A percentile compares a stretch with the other conserved stretches of the same genome.
Conservation (phyloP, 1,140 invertebrate genomes). For the Rhagoletis pomonella region DNA sequence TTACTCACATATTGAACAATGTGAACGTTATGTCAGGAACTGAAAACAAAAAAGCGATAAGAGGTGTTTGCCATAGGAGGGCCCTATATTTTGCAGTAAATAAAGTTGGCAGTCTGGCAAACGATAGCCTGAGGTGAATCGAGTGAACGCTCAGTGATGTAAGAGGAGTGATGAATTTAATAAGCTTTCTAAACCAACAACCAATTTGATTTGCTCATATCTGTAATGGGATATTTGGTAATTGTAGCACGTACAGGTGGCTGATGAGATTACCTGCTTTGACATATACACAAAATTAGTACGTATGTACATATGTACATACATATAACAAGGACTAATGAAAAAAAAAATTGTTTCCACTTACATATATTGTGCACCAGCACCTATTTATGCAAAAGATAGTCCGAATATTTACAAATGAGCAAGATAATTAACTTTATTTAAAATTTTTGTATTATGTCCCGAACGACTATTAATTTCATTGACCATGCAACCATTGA, state of each 20-base stretch:
- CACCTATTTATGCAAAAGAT: too few relatives aligned
- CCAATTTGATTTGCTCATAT: neutral
- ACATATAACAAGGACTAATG: too few relatives aligned
- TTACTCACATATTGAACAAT: slow-evolving; percentile 34
- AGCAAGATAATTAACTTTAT: too few relatives aligned
- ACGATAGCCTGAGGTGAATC: neutral
- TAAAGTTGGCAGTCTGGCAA: slow-evolving; percentile 5
- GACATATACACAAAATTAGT: neutral
- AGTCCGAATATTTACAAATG: too few relatives aligned
- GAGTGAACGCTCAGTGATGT: neutral
- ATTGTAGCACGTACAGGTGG: too few relatives aligned
- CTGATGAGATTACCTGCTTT: too few relatives aligned
- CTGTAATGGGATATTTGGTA: neutral
- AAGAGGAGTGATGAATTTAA: neutral
- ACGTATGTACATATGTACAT: too few relatives aligned
- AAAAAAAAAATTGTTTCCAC: too few relatives aligned
- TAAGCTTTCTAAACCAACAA: slow-evolving; percentile 1
- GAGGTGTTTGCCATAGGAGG: slow-evolving; percentile 31
- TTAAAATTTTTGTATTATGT: too few relatives aligned
- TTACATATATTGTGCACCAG: too few relatives aligned
- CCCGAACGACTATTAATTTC: too few relatives aligned
- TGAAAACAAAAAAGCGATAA: slow-evolving; percentile 16
- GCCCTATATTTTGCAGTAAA: slow-evolving; percentile 35
- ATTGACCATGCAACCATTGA: too few relatives aligned
- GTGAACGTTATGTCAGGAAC: neutral